Conservation (phyloP, 2,113 vertebrate species). For the Melanotaenia duboulayi region DNA sequence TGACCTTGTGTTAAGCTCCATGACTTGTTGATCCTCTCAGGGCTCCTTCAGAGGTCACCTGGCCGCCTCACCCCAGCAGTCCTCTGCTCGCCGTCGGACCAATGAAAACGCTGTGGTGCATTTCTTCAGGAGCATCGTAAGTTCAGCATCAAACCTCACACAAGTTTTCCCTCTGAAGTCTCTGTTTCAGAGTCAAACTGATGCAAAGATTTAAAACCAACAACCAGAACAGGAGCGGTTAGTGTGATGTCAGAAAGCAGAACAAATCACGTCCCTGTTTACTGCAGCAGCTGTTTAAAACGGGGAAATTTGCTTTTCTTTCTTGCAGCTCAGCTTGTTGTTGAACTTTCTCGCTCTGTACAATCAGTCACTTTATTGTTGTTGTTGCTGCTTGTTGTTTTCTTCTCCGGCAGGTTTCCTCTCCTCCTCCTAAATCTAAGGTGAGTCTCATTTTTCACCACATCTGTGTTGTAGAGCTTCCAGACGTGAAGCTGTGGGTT, state of each 20-base stretch:
- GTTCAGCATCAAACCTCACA: constrained; percentile 47
- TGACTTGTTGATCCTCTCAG: constrained; percentile 57
- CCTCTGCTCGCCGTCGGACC: constrained; percentile 86
- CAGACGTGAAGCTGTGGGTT: background rate
- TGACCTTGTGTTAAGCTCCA: no score
- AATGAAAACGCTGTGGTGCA: constrained; percentile 95
- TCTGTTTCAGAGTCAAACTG: no score
- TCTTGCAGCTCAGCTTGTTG: background rate
- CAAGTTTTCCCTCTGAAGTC: background rate
- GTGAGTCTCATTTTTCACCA: constrained; percentile 72
- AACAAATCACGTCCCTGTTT: constrained; percentile 8
- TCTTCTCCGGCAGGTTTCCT: constrained; percentile 74
- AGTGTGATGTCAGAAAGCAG: background rate
- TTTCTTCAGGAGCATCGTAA: constrained; percentile 98
- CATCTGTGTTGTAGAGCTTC: constrained; percentile 5
- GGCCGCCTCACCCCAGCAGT: constrained; percentile 88
- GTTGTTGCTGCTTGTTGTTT: constrained; percentile 35
- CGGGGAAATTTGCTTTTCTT: no score
- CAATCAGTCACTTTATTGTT: constrained; percentile 56
- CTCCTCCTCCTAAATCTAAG: constrained; percentile 85
- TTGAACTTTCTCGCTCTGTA: background rate
- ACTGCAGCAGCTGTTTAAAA: background rate
- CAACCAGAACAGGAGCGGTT: no score
- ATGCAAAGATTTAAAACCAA: no score
- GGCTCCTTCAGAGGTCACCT: constrained; percentile 84